A percentile compares a stretch with the other conserved stretches of the same genome.
Conservation (phyloP, 2,113 vertebrate species). For the Trematocara marginatum region DNA sequence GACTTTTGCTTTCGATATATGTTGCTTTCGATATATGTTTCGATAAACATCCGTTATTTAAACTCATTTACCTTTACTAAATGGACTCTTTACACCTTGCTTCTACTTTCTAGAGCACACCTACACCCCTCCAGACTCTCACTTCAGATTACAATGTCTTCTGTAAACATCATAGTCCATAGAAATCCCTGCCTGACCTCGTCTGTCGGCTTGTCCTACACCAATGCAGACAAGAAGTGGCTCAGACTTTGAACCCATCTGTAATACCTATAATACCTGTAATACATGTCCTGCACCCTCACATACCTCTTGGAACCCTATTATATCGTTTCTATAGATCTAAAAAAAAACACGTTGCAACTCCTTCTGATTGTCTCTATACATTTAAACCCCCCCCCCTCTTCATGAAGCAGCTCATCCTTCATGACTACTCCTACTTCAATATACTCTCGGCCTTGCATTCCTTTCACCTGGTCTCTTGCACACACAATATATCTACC, state of each 20-base stretch:
- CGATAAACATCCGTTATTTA: background rate
- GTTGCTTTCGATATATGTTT: fast-evolving
- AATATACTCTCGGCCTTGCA: background rate
- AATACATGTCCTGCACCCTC: background rate
- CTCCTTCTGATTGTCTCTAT: background rate
- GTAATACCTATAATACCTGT: background rate
- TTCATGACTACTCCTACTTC: background rate
- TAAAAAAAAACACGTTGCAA: background rate
- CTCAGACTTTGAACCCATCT: background rate
- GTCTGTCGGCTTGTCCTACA: background rate
- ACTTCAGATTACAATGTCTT: background rate
- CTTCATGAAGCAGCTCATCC: background rate
- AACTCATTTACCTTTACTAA: background rate
- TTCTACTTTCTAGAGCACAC: background rate
- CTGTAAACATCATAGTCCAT: background rate
- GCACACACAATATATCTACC: background rate
- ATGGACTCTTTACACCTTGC: background rate
- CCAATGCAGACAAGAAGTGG: background rate
- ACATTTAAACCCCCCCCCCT: fast-evolving
- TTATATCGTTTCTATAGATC: background rate
- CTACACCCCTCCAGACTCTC: background rate
- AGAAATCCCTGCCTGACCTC: background rate
- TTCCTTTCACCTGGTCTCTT: background rate
- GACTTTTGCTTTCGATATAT: fast-evolving
- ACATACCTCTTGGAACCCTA: background rate